Evolutionary conservation across 2,113 vertebrate species (phyloP).

Genomic region (Crotalus viridis): DNA sequence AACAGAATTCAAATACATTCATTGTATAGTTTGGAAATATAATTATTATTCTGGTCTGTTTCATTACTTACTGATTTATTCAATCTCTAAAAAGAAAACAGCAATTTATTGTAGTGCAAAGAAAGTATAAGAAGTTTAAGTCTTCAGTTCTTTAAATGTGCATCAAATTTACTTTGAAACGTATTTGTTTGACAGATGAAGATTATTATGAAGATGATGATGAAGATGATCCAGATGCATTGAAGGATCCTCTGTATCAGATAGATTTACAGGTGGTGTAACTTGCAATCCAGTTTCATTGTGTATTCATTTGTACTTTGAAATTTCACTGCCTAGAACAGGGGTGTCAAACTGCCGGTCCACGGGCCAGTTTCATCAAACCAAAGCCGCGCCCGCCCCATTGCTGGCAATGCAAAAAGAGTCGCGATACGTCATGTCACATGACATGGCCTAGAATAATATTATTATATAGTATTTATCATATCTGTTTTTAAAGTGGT

Average conservation of each 20-base stretch:
- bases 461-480: not conserved
- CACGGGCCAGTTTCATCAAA: no score
- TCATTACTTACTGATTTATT: not conserved
- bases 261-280: conserved; percentile 87
- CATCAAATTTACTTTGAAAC: conserved; percentile 17
- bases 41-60: not conserved
- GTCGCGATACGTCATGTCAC: no score
- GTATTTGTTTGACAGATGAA: conserved; percentile 80
- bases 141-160: not conserved
- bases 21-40: not conserved
- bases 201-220: conserved; percentile 98
- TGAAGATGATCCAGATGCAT: conserved; percentile 93
- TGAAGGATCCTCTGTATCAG: conserved; percentile 96
- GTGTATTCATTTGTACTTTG: not conserved
- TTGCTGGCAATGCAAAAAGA: no score
- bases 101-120: not conserved
- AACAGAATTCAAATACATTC: not conserved
- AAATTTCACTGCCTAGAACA: not conserved
- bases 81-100: not conserved
- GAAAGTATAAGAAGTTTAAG: not conserved
- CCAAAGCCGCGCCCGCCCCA: no score
- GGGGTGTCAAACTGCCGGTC: not conserved
- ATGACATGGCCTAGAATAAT: not conserved
- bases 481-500: not conserved
- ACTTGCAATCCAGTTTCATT: not conserved